Conservation (phyloP, 2,797 vertebrate species). For the Vespertilio murinus region DNA sequence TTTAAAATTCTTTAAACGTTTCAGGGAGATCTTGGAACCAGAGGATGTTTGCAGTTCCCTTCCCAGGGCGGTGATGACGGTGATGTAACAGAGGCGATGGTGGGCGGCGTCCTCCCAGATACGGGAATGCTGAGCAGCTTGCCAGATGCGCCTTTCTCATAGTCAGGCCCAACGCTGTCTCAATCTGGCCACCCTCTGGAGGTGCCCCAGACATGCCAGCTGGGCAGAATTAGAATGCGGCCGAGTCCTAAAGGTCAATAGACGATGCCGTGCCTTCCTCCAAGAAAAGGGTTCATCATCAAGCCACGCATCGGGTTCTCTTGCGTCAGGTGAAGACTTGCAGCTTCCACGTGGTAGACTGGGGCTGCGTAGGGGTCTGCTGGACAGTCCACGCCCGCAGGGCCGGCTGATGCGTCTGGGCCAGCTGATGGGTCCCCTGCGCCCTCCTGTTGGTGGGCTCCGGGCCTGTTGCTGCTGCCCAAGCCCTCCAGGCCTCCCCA, state of each 20-base stretch:
- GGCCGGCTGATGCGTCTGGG: not conserved
- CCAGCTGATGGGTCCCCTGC: rapidly evolving
- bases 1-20: not conserved
- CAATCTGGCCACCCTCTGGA: not conserved
- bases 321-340: not conserved
- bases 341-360: not conserved
- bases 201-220: not conserved
- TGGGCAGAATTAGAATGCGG: not conserved
- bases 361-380: not conserved
- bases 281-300: not conserved
- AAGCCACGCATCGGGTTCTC: not conserved
- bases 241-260: not conserved
- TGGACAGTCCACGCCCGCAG: not conserved
- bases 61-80: not conserved
- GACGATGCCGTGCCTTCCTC: not conserved
- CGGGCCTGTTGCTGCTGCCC: not conserved
- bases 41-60: not conserved
- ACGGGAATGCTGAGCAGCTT: not conserved
- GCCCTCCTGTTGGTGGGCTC: not conserved
- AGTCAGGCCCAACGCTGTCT: not conserved
- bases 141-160: not conserved
- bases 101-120: not conserved
- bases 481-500: rapidly evolving
- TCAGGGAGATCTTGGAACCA: not conserved
- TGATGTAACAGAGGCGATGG: not conserved